Evolutionary conservation across 2,888 invertebrate species (phyloP).

Genomic region (Chironomus tentans): DNA sequence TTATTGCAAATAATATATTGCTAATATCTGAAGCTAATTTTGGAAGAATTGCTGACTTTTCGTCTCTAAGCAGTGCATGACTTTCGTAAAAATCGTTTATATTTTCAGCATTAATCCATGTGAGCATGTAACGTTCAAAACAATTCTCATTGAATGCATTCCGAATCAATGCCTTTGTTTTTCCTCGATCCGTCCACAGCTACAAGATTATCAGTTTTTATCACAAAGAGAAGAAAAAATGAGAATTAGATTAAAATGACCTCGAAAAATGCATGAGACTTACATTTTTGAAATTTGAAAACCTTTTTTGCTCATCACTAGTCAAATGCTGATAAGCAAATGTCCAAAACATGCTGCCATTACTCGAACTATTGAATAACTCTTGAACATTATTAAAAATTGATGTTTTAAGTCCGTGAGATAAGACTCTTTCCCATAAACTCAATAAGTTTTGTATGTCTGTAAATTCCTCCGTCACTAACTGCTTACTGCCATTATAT

Average conservation of each 20-base stretch:
- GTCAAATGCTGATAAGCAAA: slow-evolving; percentile 71
- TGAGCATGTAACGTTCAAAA: slow-evolving; percentile 70
- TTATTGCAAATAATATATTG: slow-evolving; percentile 85
- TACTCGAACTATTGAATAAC: slow-evolving; percentile 50
- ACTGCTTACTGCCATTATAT: background rate
- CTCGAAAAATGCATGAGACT: background rate
- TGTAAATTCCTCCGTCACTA: slow-evolving; percentile 8
- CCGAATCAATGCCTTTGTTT: slow-evolving; percentile 71
- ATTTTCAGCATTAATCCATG: slow-evolving; percentile 58
- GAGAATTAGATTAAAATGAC: background rate
- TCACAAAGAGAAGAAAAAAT: background rate
- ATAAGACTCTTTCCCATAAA: slow-evolving; percentile 65
- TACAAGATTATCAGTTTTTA: slow-evolving; percentile 32
- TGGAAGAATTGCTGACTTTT: slow-evolving; percentile 70
- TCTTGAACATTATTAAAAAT: slow-evolving; percentile 61
- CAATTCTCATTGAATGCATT: slow-evolving; percentile 86
- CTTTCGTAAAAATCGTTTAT: slow-evolving; percentile 71
- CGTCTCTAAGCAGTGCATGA: slow-evolving; percentile 74
- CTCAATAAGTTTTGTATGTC: slow-evolving; percentile 48
- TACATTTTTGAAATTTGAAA: slow-evolving; percentile 55
- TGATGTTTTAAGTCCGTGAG: slow-evolving; percentile 61
- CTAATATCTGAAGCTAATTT: slow-evolving; percentile 80
- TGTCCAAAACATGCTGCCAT: slow-evolving; percentile 60
- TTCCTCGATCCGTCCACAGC: slow-evolving; percentile 54
- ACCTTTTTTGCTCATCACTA: slow-evolving; percentile 80